Base-by-base conservation (phyloP, 1,140 invertebrate genomes). In the Lepidotrigona ventralis region DNA sequence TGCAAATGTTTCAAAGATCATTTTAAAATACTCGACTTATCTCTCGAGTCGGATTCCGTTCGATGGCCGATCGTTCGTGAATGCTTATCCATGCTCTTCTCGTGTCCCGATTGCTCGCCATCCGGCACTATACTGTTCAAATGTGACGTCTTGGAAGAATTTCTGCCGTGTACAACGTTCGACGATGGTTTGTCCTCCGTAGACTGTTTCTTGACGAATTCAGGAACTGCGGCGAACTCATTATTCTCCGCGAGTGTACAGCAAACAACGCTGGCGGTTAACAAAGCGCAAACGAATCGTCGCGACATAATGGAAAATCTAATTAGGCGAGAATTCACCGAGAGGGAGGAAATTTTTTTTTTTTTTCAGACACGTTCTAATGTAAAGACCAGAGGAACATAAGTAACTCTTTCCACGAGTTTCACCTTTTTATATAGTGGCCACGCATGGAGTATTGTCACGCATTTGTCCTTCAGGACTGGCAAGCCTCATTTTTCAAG, bases 401-500 rank as follows among this genome's bases (percentile, higher is more conserved):
- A 87, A 91, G 86, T 93, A 91, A n/a, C 87, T 92, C 90, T 91
- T 90, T 83, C 91, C 89, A 89, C 88, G 88, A 89, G 91, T 93
- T 93, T 92, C 92, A 90, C 92, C 88, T 89, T 91, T 93, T 93
- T 93, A 93, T 92, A 86, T 84, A 88, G 85, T 69, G 73, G 92
- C 92, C 89, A 92, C 91, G 91, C 92, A 90, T 91, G 90, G 89
- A 83, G 78, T 89, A 81, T 84, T 81, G 79, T 86, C 89, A 72
- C 75, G 81, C 80, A 81, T 81, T 88, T 79, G 88, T 83, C 88
- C 89, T 88, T 87, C 91, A 89, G 89, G 85, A 84, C 82, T 86
- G 81, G 69, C 81, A 21, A 12, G 33, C 33, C 19, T 60, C 58
- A 14, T 23, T 60, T 60, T 60, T 23, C 23, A 60, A 64, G 6